Evolutionary conservation across 30 jellyfish, hydroid and myxozoan genomes (phyloP), one percentile per base, ranked within the genome.

Genomic region (Aurelia aurita complex sp. Pacific): DNA sequence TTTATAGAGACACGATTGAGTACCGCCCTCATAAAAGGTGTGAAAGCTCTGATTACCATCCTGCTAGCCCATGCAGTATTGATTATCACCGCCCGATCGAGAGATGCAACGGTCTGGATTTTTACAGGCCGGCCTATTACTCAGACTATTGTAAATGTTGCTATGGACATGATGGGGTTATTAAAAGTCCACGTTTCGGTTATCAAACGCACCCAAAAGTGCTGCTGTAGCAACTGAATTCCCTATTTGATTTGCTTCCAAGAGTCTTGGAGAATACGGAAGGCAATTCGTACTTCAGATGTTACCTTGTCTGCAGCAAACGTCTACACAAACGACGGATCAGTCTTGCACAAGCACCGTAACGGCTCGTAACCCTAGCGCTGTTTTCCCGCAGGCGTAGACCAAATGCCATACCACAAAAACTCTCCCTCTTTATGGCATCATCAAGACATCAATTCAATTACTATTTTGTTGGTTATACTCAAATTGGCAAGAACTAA

Each of bases 101-200:
- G 54, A 74, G 63, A 40, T 74, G 71, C 72, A 64, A 10, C 5
- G 57, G n/a, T 4, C 38, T 74, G 53, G 85, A 74, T 10, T 74
- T 9, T 74, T 74, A 43, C 54, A 51, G 85, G 57, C 57, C 64
- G 12, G 38, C 70, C 72, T 50, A 64, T 42, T 84, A 73, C 76
- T 18, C 93, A 15, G 87, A 84, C 77, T 62, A 66, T 64, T 84
- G 93, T 74, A 84, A 84, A 84, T 84, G 87, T 64, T 84, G 93
- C 40, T 84, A 52, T 69, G 85, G 80, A 14, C 84, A 67, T 68
- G 93, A 84, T n/a, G 32, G 83, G 53, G 65, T 71, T 0, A 63
- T 84, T 9, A 84, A 77, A 57, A 73, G 50, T 76, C 69, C 70
- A 4, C 93, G 75, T 65, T 84, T 55, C 55, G 34, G 60, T 67